Evolutionary conservation across 2,113 vertebrate genomes (phyloP).

Genomic region (Semnornis frantzii): DNA sequence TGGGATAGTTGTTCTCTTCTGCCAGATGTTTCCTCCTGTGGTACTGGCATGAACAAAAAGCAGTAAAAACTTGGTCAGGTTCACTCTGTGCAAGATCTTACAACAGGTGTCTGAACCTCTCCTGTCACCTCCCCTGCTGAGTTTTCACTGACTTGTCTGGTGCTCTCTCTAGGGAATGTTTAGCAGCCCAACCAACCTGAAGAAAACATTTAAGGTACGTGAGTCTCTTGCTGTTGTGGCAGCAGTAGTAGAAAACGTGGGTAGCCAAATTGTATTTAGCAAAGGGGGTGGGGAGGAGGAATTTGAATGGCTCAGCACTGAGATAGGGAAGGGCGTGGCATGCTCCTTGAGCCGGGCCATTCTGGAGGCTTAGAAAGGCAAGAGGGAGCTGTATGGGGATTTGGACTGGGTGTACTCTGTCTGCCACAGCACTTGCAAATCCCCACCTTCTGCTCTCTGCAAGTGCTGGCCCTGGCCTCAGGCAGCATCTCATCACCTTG

Average conservation of each 20-base stretch:
- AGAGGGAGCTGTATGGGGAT: background rate
- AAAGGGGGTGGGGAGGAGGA: background rate
- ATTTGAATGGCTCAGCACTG: background rate
- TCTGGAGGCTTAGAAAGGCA: background rate
- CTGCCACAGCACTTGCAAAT: background rate
- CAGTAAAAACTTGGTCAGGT: background rate
- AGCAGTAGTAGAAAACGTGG: background rate
- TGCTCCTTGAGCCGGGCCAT: background rate
- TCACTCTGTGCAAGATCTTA: background rate
- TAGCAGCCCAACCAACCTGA: constrained; percentile 93
- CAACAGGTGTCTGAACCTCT: background rate
- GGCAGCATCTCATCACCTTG: background rate
- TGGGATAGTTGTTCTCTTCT: background rate
- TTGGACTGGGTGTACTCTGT: background rate
- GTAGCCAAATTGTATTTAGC: background rate
- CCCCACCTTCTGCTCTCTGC: background rate
- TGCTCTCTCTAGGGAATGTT: constrained; percentile 83
- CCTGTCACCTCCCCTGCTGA: background rate
- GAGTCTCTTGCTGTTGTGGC: background rate
- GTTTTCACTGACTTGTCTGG: background rate
- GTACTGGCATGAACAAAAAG: background rate
- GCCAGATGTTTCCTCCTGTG: background rate
- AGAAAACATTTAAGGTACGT: constrained; percentile 92
- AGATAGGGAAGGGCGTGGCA: background rate
- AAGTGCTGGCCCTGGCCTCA: background rate